These are phyloP conservation scores for Oreochromis niloticus DNA, from an alignment of 2,113 vertebrate species.

Conservation along the genomic window DNA sequence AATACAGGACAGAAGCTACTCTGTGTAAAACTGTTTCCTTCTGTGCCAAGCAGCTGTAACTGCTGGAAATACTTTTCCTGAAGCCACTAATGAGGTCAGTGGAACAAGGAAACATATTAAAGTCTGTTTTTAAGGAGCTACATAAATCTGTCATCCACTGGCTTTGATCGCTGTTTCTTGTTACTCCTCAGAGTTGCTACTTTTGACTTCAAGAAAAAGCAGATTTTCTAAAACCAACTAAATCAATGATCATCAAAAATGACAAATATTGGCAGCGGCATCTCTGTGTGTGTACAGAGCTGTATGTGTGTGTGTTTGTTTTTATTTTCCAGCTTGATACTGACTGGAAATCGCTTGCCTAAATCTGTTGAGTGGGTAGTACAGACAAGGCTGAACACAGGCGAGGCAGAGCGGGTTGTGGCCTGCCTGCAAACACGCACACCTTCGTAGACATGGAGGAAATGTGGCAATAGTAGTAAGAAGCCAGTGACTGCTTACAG, in stretches of 20 bases:
- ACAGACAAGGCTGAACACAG: constrained; percentile 19
- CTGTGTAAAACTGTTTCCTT: neutral
- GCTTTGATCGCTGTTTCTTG: neutral
- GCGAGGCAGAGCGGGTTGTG: constrained; percentile 19
- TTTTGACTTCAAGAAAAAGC: neutral
- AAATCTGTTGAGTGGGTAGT: constrained; percentile 24
- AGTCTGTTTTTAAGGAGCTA: neutral
- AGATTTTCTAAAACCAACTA: neutral
- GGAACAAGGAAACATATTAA: neutral
- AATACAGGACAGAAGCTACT: neutral
- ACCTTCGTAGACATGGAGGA: neutral
- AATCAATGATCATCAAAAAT: neutral
- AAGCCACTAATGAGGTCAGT: neutral
- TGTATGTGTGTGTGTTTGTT: neutral
- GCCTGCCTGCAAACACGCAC: constrained; percentile 15
- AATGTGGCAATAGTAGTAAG: neutral
- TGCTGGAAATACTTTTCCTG: neutral
- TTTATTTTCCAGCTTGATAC: constrained; percentile 6
- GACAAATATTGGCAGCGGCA: neutral
- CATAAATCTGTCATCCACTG: neutral
- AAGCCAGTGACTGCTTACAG: neutral
- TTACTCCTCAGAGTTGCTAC: neutral
- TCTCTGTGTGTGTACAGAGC: neutral
- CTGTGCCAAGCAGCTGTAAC: neutral
- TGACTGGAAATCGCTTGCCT: constrained; percentile 17